Percentiles rank a stretch among this genome's conserved stretches.
phyloP scores from a whole-genome alignment of 2,113 vertebrate genomes.

The Mixornis gularis region DNA sequence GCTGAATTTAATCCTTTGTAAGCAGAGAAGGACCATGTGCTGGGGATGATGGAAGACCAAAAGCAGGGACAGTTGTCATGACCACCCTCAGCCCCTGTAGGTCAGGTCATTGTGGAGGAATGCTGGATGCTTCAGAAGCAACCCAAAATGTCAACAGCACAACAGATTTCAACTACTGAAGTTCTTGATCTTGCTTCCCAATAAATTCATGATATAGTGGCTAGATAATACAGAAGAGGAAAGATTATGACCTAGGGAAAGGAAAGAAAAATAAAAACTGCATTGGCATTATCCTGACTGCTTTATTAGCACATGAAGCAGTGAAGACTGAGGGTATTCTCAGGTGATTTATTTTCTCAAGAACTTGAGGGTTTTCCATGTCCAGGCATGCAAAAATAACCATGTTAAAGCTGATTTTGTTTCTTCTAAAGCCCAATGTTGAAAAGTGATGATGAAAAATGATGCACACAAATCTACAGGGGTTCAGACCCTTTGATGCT shows the following conservation, averaged over 20 bases:
- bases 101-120: rapidly evolving
- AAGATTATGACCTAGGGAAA: neutral
- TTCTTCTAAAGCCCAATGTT: neutral
- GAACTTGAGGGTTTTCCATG: neutral
- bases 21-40: neutral
- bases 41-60: neutral
- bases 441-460: neutral
- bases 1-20: neutral
- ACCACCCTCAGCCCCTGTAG: neutral
- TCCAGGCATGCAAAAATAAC: neutral
- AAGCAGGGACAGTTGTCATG: neutral
- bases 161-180: neutral
- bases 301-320: neutral
- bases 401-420: neutral
- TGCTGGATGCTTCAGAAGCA: neutral
- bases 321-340: neutral
- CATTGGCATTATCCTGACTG: neutral
- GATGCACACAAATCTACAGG: neutral
- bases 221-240: neutral
- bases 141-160: neutral
- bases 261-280: neutral
- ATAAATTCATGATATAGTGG: neutral
- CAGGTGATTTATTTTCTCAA: neutral
- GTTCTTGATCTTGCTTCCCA: neutral
- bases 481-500: neutral